These are phyloP conservation scores for Drosophila neutralis DNA, from an alignment of 2,888 invertebrate genomes.

Conservation along the genomic window DNA sequence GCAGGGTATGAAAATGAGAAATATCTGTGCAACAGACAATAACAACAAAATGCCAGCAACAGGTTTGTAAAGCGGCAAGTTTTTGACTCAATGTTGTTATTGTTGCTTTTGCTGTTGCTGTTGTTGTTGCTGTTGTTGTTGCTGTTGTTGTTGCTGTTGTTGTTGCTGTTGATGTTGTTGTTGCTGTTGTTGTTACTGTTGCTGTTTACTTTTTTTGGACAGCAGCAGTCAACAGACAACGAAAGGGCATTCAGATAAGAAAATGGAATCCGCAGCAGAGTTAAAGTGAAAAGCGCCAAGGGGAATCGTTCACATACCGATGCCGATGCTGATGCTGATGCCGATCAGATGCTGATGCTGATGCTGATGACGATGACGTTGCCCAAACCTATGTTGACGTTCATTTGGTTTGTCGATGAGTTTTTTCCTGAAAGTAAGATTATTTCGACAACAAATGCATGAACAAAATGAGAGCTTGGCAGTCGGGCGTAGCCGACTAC, in stretches of 20 bases:
- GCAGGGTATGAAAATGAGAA: slow-evolving; percentile 32
- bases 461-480: no score
- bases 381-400: not conserved
- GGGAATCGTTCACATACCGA: slow-evolving; percentile 3
- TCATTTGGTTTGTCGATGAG: not conserved
- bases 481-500: not conserved
- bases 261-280: slow-evolving; percentile 44
- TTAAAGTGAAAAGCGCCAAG: slow-evolving; percentile 34
- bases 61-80: slow-evolving; percentile 44
- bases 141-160: slow-evolving; percentile 3
- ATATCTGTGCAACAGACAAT: slow-evolving; percentile 12
- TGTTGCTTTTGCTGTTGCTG: not conserved
- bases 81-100: slow-evolving; percentile 15
- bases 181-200: not conserved
- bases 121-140: slow-evolving; percentile 2
- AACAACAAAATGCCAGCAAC: slow-evolving; percentile 49
- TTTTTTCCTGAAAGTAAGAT: not conserved
- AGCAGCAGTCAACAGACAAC: slow-evolving; percentile 26
- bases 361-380: not conserved
- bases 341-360: not conserved
- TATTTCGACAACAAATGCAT: not conserved
- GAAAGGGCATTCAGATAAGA: slow-evolving; percentile 49
- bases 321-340: not conserved
- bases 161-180: not conserved
- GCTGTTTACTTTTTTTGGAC: slow-evolving; percentile 30